phyloP scores from a whole-genome alignment of 2,113 vertebrate genomes.

The Colius striatus region DNA sequence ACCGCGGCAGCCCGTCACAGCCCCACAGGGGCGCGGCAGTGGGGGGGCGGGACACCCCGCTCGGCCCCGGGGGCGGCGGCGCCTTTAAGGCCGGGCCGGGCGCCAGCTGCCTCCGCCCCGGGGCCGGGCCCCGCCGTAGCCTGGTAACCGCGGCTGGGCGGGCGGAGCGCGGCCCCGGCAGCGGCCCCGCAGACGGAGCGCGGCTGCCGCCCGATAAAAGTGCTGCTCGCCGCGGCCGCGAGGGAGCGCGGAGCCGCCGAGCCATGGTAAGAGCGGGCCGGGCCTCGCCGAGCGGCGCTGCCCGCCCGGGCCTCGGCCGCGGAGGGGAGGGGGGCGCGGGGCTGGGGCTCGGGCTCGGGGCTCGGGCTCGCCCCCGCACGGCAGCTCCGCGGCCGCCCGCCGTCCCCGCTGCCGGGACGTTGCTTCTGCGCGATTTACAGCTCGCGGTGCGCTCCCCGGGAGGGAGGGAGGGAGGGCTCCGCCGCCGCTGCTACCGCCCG shows the following conservation, averaged over 20 bases:
- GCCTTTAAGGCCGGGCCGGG: slow-evolving; percentile 13
- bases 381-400: too few relatives aligned
- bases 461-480: too few relatives aligned
- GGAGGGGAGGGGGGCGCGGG: neutral
- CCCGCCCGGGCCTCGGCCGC: neutral
- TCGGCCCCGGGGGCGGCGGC: neutral
- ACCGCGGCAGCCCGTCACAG: neutral
- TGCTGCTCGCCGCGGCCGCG: neutral
- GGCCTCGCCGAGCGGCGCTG: neutral
- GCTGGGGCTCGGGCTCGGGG: neutral
- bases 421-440: neutral
- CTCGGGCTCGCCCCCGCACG: neutral
- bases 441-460: neutral
- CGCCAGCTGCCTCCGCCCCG: too few relatives aligned
- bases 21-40: too few relatives aligned
- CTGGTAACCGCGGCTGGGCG: slow-evolving; percentile 42
- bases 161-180: slow-evolving; percentile 15
- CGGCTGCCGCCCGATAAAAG: slow-evolving; percentile 24
- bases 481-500: neutral
- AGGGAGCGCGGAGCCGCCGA: neutral
- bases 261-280: neutral
- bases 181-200: neutral
- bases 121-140: slow-evolving; percentile 36
- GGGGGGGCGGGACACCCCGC: neutral
- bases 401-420: neutral